A percentile compares a stretch with the other conserved stretches of the same genome.
These are phyloP conservation scores for Rhinella marina DNA, from an alignment of 2,797 vertebrate genomes.

Conservation along the genomic window DNA sequence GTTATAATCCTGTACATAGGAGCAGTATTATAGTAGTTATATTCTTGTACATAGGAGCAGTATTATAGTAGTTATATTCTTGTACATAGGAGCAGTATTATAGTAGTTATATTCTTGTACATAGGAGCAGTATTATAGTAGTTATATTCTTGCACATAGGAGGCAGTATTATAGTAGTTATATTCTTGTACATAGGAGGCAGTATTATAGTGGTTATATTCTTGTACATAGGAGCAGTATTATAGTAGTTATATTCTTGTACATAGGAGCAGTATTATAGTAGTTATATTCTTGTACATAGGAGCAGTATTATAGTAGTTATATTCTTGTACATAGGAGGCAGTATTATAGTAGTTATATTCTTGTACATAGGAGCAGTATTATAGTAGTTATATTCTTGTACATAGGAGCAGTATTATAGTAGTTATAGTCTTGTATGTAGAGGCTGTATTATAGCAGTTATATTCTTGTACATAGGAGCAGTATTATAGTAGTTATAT, in stretches of 20 bases:
- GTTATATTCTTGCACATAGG: background rate
- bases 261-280: background rate
- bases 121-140: background rate
- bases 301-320: background rate
- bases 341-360: slow-evolving; percentile 5
- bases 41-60: background rate
- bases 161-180: background rate
- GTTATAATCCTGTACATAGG: slow-evolving; percentile 1
- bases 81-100: slow-evolving; percentile 2
- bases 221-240: slow-evolving; percentile 1
- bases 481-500: slow-evolving; percentile 10
- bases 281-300: background rate
- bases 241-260: slow-evolving; percentile 2
- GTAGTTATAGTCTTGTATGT: too few relatives aligned
- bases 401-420: too few relatives aligned
- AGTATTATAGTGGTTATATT: slow-evolving; percentile 14
- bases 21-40: background rate
- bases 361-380: slow-evolving; percentile 4
- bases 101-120: background rate
- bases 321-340: background rate
- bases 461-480: background rate
- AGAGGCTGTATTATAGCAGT: too few relatives aligned
- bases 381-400: background rate
- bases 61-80: background rate
- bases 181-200: slow-evolving; percentile 5